Base-by-base conservation (phyloP, 2,797 vertebrate genomes). In the Agapornis canus region DNA sequence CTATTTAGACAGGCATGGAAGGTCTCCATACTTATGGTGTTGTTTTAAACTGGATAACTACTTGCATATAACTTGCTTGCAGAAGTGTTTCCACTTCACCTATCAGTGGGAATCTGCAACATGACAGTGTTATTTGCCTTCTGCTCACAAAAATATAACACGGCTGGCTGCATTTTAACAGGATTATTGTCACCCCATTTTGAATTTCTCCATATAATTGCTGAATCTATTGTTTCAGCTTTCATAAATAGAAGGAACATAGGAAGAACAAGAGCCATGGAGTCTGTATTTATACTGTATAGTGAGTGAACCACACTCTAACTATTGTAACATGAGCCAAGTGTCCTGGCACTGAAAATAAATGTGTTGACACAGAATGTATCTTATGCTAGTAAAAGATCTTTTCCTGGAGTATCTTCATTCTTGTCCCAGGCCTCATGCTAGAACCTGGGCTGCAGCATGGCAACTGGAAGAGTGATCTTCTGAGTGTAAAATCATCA, bases 141-240 rank as follows among this genome's bases (percentile, higher is more conserved):
- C 32, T 61, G 10, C 47, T 66, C 51, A 13, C 9, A 42, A 25
- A 54, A 35, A 2, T 10, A 8, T 1, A 25, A 10, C 39, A 31
- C 2, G 11, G 2, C 20, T 61, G 29, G 11, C 35, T 78, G 49
- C 19, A 42, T 35, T 82, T 80, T 37, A 71, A n/a, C 22, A 56
- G 18, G 16, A 25, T 57, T 45, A 23, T 80, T 77, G 13, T 48
- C 32, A 57, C 9, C 10, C 26, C 19, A 6, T 18, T 86, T 75
- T 78, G 57, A 71, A 90, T 35, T 9, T 65, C 39, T 57, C 20
- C 11, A 12, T 20, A 22, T 0, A 0, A 32, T 27, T 54, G 8
- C 20, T 54, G 27, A 86, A 52, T 15, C 9, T 42, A 4, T 71
- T 57, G 21, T 81, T 81, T 83, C 64, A 61, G 7, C 13, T 14